Base-by-base conservation (phyloP, 2,888 invertebrate genomes). In the Caenorhabditis sp. region DNA sequence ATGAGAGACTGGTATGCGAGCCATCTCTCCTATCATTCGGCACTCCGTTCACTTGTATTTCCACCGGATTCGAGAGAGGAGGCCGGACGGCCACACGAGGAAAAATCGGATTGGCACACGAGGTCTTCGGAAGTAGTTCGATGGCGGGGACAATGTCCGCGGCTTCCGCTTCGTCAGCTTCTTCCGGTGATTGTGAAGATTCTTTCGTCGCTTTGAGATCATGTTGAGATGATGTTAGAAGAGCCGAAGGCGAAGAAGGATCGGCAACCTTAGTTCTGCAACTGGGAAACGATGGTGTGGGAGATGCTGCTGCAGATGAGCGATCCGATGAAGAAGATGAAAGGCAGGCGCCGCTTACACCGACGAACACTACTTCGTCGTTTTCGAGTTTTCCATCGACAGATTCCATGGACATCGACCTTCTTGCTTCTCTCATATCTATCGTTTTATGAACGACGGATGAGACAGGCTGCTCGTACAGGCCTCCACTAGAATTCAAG, bases 31-130 rank as follows among this genome's bases (percentile, higher is more conserved):
- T 5, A 13, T 40, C 40, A 13, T 13, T n/a, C 47, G 47, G 20
- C 47, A 44, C 24, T 37, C 60, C 60, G n/a, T 40, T 50, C n/a
- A 40, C 55, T 32, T 40, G 32, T 15, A 74, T 74, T 8, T 47
- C 11, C 4, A 74, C 65, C 0, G 74, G 65, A 20, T 24, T 65
- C 32, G 72, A 65, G 1, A 40, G 55, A 15, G 55, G 62, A 18
- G 40, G 55, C n/a, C 64, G 44, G 18, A 28, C 32, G 13, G 64
- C 60, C 4, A 69, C 53, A 15, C 35, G 40, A 13, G 56, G 11
- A 28, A 72, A 72, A 22, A 58, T 56, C 15, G 72, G 72, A 50
- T 72, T 72, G 58, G 64, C 50, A 58, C 22, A 58, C 44, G 72
- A 72, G 2, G 72, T 72, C 64, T 56, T 65, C 18, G 50, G 6